Evolutionary conservation across 2,797 vertebrate genomes (phyloP).

Genomic region (Mergus octosetaceus): DNA sequence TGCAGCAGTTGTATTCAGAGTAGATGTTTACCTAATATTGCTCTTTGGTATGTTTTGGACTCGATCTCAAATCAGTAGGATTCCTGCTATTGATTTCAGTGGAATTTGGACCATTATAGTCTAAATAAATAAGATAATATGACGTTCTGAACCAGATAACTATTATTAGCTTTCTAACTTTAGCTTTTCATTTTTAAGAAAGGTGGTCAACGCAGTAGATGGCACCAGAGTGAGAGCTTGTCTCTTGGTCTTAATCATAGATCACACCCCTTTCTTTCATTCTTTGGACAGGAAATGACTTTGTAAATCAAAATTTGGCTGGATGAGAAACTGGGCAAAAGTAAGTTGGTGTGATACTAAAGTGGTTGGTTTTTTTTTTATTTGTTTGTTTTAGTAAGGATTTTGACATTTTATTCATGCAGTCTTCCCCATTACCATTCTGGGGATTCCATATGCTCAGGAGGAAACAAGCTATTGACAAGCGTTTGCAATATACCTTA

Average conservation of each 20-base stretch:
- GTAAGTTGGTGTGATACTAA: neutral
- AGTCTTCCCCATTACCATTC: neutral
- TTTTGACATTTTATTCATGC: neutral
- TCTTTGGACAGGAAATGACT: neutral
- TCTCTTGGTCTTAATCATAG: neutral
- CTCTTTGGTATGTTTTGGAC: accelerated
- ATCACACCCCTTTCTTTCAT: neutral
- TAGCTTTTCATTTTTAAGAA: neutral
- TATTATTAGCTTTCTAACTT: neutral
- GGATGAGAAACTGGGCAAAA: neutral
- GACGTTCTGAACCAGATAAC: neutral
- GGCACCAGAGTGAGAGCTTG: neutral
- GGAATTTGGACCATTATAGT: neutral
- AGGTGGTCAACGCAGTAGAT: neutral
- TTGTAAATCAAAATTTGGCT: neutral
- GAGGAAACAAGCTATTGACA: neutral
- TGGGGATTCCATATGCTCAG: neutral
- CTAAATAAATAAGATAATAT: neutral
- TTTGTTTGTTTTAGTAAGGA: neutral
- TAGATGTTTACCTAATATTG: neutral
- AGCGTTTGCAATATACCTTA: neutral
- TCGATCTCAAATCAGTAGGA: neutral
- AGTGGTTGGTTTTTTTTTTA: neutral
- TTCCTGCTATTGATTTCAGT: neutral
- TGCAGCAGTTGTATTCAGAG: neutral